Base-by-base conservation (phyloP, 2,113 vertebrate genomes). In the Silurus meridionalis region DNA sequence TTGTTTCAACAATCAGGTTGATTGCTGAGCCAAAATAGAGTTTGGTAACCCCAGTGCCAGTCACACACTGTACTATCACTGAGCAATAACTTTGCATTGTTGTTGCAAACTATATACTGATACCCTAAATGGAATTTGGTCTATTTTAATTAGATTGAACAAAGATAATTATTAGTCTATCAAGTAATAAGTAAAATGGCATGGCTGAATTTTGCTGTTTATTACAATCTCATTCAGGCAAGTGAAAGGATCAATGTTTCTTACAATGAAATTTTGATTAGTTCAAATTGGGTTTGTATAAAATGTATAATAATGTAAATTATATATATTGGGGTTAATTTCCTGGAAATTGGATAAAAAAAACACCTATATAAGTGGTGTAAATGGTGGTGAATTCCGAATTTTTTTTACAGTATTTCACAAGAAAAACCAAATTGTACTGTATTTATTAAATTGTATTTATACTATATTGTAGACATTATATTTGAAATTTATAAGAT, bases 21-120 rank as follows among this genome's bases (percentile, higher is more conserved):
- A 85, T 89, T 57, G 90, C 91, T 3, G 75, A 23, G 60, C 90
- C 93, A 0, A 93, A 93, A 10, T 80, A 4, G 0, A 90, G 6
- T 84, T 78, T 91, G 28, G 6, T 3, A 80, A 15, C 69, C 61
- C 86, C 87, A 1, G 15, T 28, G 77, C 50, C 83, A 89, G 88
- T 89, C 87, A 89, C 85, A 89, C 87, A 83, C 11, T 48, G n/a
- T 37, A 75, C 28, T 8, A 14, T 71, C 67, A 4, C 60, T 46
- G 4, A 71, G 14, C 84, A 91, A 66, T 78, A 85, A 84, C 84
- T 71, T 19, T 25, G 11, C 25, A 19, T 66, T 66, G 25, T 82
- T 63, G 55, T 81, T 81, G 52, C 15, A 55, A 50, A 55, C 3
- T 55, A 2, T 55, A 57, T 57, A 78, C n/a, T 57, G 14, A 6